Evolutionary conservation across 2,888 invertebrate species (phyloP).

Genomic region (Dryadula phaetusa): DNA sequence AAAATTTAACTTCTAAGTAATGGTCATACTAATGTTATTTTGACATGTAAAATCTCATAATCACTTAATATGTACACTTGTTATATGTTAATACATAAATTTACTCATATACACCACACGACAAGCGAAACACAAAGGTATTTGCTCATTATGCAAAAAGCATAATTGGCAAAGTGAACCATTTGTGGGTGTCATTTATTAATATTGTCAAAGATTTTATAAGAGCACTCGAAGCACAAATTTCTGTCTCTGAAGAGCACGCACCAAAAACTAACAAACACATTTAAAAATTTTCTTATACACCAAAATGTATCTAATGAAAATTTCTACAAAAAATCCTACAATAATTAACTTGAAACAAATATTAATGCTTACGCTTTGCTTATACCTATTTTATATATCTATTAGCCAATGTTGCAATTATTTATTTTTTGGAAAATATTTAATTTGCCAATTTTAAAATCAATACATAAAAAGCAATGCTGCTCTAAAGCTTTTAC

Average conservation of each 20-base stretch:
- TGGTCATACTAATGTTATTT: constrained; percentile 24
- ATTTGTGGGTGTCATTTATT: constrained; percentile 80
- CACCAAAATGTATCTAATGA: constrained; percentile 5
- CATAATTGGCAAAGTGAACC: constrained; percentile 79
- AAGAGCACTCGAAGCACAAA: constrained; percentile 41
- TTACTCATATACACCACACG: constrained; percentile 61
- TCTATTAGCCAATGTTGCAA: background rate
- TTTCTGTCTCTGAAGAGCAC: constrained; percentile 30
- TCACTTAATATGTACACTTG: constrained; percentile 26
- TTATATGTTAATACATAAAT: constrained; percentile 38
- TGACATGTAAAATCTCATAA: constrained; percentile 26
- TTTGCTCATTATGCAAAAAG: constrained; percentile 82
- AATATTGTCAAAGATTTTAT: constrained; percentile 30
- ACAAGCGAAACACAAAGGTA: constrained; percentile 67
- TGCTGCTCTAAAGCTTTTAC: constrained; percentile 19
- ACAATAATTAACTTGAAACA: background rate
- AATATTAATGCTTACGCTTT: constrained; percentile 20
- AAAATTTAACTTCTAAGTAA: constrained; percentile 24
- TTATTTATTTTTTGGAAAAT: background rate
- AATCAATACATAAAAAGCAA: constrained; percentile 14
- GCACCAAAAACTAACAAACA: constrained; percentile 40
- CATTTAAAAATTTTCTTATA: constrained; percentile 18
- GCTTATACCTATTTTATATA: constrained; percentile 17
- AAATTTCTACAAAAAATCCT: constrained; percentile 4
- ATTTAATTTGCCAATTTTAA: constrained; percentile 1